Evolutionary conservation across 2,113 vertebrate species (phyloP), one percentile per base, ranked within the genome.

Genomic region (Ornithorhynchus anatinus): DNA sequence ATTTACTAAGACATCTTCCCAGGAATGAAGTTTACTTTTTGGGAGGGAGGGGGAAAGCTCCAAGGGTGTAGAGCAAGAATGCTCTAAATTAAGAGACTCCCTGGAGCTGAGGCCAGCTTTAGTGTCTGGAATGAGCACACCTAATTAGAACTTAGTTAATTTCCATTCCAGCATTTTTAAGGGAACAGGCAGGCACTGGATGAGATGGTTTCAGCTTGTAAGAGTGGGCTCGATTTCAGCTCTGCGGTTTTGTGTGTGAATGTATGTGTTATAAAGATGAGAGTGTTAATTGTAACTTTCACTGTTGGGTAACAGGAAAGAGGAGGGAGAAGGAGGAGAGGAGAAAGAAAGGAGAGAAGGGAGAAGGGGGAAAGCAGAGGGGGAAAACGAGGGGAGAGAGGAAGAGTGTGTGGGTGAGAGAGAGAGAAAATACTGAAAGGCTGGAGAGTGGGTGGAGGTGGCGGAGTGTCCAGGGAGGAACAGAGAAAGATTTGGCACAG

Each of bases 111-210:
- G 72, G 87, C 79, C 77, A 79, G 84, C 82, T 88, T 86, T 82
- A 63, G 72, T 86, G 87, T 80, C 88, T 88, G 80, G 82, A 89
- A 88, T 85, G 86, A 90, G 86, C 53, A 88, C 69, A 86, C 83
- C 88, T 88, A 89, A 90, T 92, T 91, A 90, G 86, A 87, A 88
- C 50, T 31, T 56, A 89, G 87, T 89, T 90, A 85, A 89, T 92
- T 91, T 88, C 81, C 82, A 87, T 84, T 82, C 81, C 48, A 17
- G 19, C 31, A 69, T 77, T 50, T 50, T 81, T 64, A 66, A 67
- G 66, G 39, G 50, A 57, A n/a, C n/a, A 64, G 45, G 52, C 40
- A 53, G 72, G 44, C 52, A n/a, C 5, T 29, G 6, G 56, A 33
- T 16, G 59, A 77, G 59, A 39, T 25, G 63, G 69, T 66, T 75